Evolutionary conservation across 2,888 invertebrate genomes (phyloP).

Genomic region (Nemapogon koenigi): DNA sequence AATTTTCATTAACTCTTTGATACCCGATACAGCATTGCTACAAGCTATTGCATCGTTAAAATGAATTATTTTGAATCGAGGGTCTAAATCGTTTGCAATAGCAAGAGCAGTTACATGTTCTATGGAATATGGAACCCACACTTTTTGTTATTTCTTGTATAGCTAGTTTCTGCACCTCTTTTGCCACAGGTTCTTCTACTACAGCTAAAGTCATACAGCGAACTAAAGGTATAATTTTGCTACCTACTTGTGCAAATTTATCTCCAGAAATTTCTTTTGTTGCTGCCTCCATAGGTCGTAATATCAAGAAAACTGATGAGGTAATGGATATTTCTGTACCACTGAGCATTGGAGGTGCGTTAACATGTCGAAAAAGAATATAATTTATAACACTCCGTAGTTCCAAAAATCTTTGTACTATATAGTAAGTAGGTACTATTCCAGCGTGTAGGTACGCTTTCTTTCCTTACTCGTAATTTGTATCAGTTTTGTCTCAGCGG

Average conservation of each 20-base stretch:
- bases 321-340: conserved; percentile 16
- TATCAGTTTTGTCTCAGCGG: conserved; percentile 10
- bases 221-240: conserved; percentile 15
- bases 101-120: conserved; percentile 14
- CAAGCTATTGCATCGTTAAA: conserved; percentile 3
- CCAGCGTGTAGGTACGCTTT: conserved; percentile 9
- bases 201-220: neutral
- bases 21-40: conserved; percentile 1
- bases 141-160: conserved; percentile 13
- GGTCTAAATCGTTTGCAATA: conserved; percentile 16
- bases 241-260: conserved; percentile 16
- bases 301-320: conserved; percentile 14
- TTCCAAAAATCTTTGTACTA: conserved; percentile 8
- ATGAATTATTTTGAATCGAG: conserved; percentile 17
- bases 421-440: conserved; percentile 9
- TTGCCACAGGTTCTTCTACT: conserved; percentile 5
- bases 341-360: conserved; percentile 16
- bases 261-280: conserved; percentile 18
- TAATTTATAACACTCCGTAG: conserved; percentile 10
- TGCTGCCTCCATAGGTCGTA: conserved; percentile 17
- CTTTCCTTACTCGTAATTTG: too few relatives aligned
- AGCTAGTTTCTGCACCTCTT: conserved; percentile 11
- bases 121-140: conserved; percentile 14
- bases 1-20: conserved; percentile 1
- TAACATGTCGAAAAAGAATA: conserved; percentile 13